Evolutionary conservation across 2,888 invertebrate genomes (phyloP).

Genomic region (Neria commutata): DNA sequence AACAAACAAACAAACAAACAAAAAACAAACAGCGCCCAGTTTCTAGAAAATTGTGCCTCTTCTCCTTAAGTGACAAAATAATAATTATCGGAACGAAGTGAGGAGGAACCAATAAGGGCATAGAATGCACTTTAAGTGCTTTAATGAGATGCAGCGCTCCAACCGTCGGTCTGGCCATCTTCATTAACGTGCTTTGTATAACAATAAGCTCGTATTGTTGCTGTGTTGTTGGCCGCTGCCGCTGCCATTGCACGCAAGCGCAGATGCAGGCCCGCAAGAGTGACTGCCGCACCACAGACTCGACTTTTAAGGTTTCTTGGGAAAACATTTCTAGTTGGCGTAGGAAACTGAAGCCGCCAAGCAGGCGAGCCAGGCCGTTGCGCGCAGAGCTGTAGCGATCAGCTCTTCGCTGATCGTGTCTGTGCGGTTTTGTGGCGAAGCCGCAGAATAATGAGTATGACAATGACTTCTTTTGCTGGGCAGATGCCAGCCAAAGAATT

Average conservation of each 20-base stretch:
- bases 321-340: not conserved
- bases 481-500: not conserved
- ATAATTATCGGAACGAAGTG: too few relatives aligned
- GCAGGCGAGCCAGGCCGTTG: not conserved
- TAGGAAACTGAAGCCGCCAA: not conserved
- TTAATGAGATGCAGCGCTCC: not conserved
- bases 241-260: not conserved
- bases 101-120: not conserved
- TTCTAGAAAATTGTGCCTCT: too few relatives aligned
- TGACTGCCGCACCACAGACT: too few relatives aligned
- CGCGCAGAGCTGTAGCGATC: not conserved
- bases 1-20: too few relatives aligned
- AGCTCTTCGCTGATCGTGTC: not conserved
- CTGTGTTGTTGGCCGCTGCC: not conserved
- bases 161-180: not conserved
- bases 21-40: too few relatives aligned
- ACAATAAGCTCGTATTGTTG: not conserved
- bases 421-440: constrained; percentile 3
- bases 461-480: not conserved
- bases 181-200: not conserved
- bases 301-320: constrained; percentile 3
- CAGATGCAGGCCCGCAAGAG: not conserved
- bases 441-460: not conserved
- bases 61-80: too few relatives aligned
- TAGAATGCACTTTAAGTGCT: not conserved